Evolutionary conservation across 2,888 invertebrate genomes (phyloP), one percentile per base, ranked within the genome.

Genomic region (Neoaliturus tenellus): DNA sequence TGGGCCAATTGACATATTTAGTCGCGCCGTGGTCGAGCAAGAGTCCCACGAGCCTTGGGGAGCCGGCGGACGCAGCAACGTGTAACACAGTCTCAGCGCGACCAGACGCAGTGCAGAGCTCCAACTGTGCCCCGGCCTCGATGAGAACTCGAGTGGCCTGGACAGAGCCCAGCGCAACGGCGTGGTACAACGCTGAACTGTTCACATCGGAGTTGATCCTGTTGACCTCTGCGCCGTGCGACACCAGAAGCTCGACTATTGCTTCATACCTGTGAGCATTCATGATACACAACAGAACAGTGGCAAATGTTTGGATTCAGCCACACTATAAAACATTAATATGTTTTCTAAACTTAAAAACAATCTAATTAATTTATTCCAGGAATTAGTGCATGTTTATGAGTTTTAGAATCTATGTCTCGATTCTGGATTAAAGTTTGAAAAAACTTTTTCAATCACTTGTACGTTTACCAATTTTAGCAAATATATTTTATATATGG

Each of bases 41-140:
- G 89, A 92, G 92, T 55, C 89, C 91, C 0, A 93, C 88, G 0
- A 93, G 91, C n/a, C 92, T 91, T 17, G 91, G 58, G 85, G 92
- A 91, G 0, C 92, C 93, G 14, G 91, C 87, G 1, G 91, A 90
- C 33, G 93, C 92, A 62, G 93, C 93, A 28, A 92, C 91, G 88
- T 93, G 93, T 4, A 93, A 90, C 4, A 92, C 92, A 8, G 92
- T 93, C 85, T 89, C 90, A 83, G 25, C 31, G 25, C 48, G 67
- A 4, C 17, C 20, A 14, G 14, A 31, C 28, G 31, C 20, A 23
- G 28, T 2, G 3, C 28, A 28, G 3, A 31, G 62, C 12, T 62
- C 62, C 31, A 62, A 23, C 23, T 23, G 1, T 28, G 62, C 62
- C 4, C 62, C 62, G 28, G 62, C 62, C 62, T 89, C 87, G 73